These are phyloP conservation scores for Selenia dentaria DNA, from an alignment of 2,888 invertebrate genomes.

Conservation along the genomic window DNA sequence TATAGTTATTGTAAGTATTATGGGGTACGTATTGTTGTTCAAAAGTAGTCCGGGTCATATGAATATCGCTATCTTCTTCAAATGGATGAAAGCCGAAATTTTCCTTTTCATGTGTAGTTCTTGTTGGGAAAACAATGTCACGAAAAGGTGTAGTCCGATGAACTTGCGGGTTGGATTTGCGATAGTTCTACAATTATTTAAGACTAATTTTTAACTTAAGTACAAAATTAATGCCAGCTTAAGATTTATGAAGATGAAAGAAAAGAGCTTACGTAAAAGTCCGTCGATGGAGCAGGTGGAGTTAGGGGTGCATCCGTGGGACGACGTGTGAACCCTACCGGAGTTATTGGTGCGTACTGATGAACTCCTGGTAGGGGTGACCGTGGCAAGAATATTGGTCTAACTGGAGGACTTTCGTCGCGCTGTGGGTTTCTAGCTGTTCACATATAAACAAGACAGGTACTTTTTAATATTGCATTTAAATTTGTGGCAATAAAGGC, in stretches of 20 bases:
- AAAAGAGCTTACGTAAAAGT: constrained; percentile 42
- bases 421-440: constrained; percentile 46
- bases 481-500: no score
- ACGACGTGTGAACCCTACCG: constrained; percentile 60
- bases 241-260: not conserved
- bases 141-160: constrained; percentile 41
- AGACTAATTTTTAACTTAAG: not conserved
- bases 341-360: constrained; percentile 68
- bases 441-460: not conserved
- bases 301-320: constrained; percentile 47
- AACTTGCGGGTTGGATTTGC: constrained; percentile 34
- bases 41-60: constrained; percentile 33
- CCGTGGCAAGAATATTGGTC: constrained; percentile 61
- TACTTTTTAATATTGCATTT: no score
- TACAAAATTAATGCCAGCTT: not conserved
- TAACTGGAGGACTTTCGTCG: constrained; percentile 69
- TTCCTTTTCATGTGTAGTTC: constrained; percentile 40
- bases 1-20: constrained; percentile 32
- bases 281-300: constrained; percentile 38
- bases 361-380: constrained; percentile 41
- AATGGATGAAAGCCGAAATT: constrained; percentile 34
- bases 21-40: constrained; percentile 21
- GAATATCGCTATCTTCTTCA: constrained; percentile 22
- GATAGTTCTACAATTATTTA: constrained; percentile 27
- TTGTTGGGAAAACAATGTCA: constrained; percentile 41